A percentile compares a stretch with the other conserved stretches of the same genome.
Evolutionary conservation across 1,140 invertebrate species (phyloP).

Genomic region (Zaprionus davidi): DNA sequence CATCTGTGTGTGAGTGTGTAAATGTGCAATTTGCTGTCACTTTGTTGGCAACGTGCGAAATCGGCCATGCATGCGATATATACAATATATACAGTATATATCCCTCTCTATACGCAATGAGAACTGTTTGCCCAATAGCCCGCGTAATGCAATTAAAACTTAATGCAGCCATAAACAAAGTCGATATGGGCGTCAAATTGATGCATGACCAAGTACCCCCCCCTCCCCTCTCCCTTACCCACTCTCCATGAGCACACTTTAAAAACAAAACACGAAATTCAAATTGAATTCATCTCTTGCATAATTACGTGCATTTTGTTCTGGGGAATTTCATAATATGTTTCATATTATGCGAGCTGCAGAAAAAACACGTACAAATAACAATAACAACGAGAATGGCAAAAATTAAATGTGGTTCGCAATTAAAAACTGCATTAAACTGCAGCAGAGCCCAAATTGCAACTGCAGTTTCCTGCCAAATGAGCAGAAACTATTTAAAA

Average conservation of each 20-base stretch:
- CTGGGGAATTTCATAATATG: conserved; percentile 48
- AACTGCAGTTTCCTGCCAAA: background rate
- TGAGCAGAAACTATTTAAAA: conserved; percentile 19
- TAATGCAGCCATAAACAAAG: conserved; percentile 56
- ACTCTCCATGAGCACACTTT: background rate
- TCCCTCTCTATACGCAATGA: conserved; percentile 12
- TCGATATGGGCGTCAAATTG: conserved; percentile 32
- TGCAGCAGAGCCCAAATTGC: background rate
- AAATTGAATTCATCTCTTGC: conserved; percentile 49
- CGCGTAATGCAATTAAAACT: conserved; percentile 70
- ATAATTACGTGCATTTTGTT: conserved; percentile 52
- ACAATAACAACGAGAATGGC: conserved; percentile 37
- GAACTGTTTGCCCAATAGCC: conserved; percentile 26
- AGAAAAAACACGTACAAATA: conserved; percentile 17
- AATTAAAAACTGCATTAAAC: conserved; percentile 57
- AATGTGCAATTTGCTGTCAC: conserved; percentile 1
- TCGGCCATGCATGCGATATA: conserved; percentile 17
- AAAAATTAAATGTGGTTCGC: conserved; percentile 64
- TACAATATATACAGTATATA: conserved; percentile 14
- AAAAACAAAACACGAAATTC: conserved; percentile 45
- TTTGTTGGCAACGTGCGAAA: background rate
- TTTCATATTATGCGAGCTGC: conserved; percentile 40
- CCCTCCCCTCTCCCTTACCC: background rate
- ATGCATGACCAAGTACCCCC: conserved; percentile 11
- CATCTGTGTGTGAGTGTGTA: background rate